Base-by-base conservation (phyloP, 2,888 invertebrate species). In the Drosophila koepferae region DNA sequence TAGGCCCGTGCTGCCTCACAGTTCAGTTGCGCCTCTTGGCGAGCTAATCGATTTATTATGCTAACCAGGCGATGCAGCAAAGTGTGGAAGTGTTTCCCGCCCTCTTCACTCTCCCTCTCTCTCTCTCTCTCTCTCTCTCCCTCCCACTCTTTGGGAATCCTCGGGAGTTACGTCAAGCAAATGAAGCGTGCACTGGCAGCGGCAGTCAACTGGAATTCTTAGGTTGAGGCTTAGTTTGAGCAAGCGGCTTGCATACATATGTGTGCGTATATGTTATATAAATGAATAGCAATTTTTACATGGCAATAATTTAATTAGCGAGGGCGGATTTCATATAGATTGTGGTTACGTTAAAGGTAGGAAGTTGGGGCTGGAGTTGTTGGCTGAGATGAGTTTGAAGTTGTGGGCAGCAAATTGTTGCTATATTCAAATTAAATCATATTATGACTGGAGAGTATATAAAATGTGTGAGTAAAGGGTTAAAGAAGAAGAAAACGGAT, bases 31-130 rank as follows among this genome's bases (percentile, higher is more conserved):
- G 62, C 49, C 81, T 66, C 66, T 62, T 64, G 71, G 55, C 55
- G 58, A 82, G 86, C 90, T 90, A 89, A 86, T 86, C 86, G 86
- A 86, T 86, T 90, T 90, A 86, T 90, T 86, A 89, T 89, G 90
- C 86, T 85, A 86, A 90, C 90, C 90, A 87, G 86, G 77, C 90
- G 88, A 77, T 82, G 91, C 88, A 85, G 88, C 67, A 80, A 84
- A 89, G 65, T 80, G 70, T 73, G 63, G 58, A 58, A 58, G 53
- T 80, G 58, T 58, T 55, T 40, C 54, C 44, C 31, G 6, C 3
- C 20, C 23, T 23, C 3, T 34, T 7, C 34, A 2, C 4, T 4
- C 41, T n/a, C 41, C n/a, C 41, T 10, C 41, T 10, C 41, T 43
- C 43, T 10, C 20, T 6, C 6, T 41, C 51, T 31, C 46, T 4